phyloP scores from a whole-genome alignment of 2,888 invertebrate genomes.

The Apotomis capreana region DNA sequence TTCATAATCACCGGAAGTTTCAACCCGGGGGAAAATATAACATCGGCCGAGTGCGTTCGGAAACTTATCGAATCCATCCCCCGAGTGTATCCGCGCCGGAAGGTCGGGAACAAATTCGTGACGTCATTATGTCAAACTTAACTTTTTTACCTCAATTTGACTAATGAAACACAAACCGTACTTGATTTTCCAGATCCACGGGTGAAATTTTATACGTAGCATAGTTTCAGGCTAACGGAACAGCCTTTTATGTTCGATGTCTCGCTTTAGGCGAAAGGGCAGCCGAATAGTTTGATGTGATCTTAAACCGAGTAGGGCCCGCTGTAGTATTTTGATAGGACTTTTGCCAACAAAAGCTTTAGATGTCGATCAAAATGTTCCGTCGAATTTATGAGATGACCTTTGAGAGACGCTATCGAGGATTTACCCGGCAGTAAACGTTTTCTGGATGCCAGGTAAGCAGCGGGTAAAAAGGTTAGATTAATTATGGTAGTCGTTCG shows the following conservation, averaged over 20 bases:
- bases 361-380: slow-evolving; percentile 31
- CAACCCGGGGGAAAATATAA: slow-evolving; percentile 30
- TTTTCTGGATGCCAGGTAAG: slow-evolving; percentile 46
- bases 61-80: slow-evolving; percentile 39
- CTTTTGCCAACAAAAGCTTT: slow-evolving; percentile 30
- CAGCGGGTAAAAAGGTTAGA: slow-evolving; percentile 63
- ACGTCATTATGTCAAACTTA: slow-evolving; percentile 27
- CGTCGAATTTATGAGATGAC: slow-evolving; percentile 17
- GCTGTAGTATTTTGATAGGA: slow-evolving; percentile 33
- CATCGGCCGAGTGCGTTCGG: slow-evolving; percentile 27
- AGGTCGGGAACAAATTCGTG: slow-evolving; percentile 4
- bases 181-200: slow-evolving; percentile 8
- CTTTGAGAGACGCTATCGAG: slow-evolving; percentile 1
- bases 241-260: background rate
- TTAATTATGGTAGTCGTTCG: slow-evolving; percentile 59
- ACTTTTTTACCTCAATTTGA: slow-evolving; percentile 27
- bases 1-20: slow-evolving; percentile 42
- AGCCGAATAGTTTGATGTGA: slow-evolving; percentile 20
- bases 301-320: slow-evolving; percentile 22
- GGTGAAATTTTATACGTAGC: background rate
- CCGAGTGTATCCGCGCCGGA: slow-evolving; percentile 8
- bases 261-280: slow-evolving; percentile 21
- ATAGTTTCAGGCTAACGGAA: slow-evolving; percentile 5
- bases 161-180: slow-evolving; percentile 25
- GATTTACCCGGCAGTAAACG: background rate